Evolutionary conservation across 2,888 invertebrate species (phyloP), one percentile per base, ranked within the genome.

Genomic region (Taenaris catops): DNA sequence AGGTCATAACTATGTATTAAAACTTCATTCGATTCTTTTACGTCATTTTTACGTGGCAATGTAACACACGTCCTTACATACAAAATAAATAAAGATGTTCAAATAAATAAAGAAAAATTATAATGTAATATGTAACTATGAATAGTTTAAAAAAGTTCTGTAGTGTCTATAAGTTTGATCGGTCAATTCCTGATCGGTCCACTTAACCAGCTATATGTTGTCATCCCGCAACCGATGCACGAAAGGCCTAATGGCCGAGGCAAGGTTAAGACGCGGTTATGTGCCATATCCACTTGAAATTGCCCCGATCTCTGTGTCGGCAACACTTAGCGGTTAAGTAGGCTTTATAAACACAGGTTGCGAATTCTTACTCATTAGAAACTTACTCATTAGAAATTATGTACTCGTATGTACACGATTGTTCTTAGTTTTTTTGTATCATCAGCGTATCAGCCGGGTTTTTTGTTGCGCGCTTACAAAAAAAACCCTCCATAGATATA

Each of bases 181-280:
- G n/a, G n/a, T n/a, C n/a, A n/a, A n/a, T n/a, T n/a, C n/a, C n/a
- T n/a, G n/a, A n/a, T n/a, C n/a, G n/a, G n/a, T n/a, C n/a, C n/a
- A n/a, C n/a, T n/a, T n/a, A n/a, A n/a, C n/a, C n/a, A n/a, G n/a
- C n/a, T n/a, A n/a, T n/a, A n/a, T 14, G 14, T 14, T 2, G 23
- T 23, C 21, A 16, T 8, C 9, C 2, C 9, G 9, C 29, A 35
- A 23, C 19, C 34, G 25, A 40, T 40, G 38, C 14, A n/a, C 31
- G 31, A 14, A 9, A 20, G 29, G 24, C 25, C 25, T 38, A 37
- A 43, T 31, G 25, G 19, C 14, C 26, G 9, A 27, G 19, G 39
- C 43, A 49, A 47, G 48, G 48, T 42, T 20, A 27, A 32, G 17
- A 10, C 17, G 45, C 24, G 44, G 45, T 44, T 19, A 23, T 36